A percentile compares a stretch with the other conserved stretches of the same genome.
Evolutionary conservation across 2,797 vertebrate species (phyloP).

Genomic region (Macrochelys suwanniensis): DNA sequence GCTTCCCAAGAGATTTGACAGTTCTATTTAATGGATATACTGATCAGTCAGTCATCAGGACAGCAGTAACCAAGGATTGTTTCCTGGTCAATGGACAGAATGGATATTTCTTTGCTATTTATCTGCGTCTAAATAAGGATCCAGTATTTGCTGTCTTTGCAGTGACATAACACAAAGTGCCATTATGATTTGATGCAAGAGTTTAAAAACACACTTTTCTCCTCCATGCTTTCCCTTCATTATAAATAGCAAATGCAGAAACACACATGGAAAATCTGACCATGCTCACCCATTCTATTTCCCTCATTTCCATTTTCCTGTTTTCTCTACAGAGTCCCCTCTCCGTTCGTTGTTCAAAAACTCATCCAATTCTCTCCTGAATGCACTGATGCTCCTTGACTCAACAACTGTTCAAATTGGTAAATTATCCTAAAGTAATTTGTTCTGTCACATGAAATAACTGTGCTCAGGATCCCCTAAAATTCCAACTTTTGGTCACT

Average conservation of each 20-base stretch:
- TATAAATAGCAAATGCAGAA: background rate
- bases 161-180: background rate
- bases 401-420: background rate
- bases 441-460: slow-evolving; percentile 10
- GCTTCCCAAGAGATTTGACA: background rate
- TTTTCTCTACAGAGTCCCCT: background rate
- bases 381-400: background rate
- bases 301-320: background rate
- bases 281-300: background rate
- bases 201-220: background rate
- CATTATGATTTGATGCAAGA: background rate
- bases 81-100: background rate
- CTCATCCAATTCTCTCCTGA: slow-evolving; percentile 10
- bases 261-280: background rate
- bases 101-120: background rate
- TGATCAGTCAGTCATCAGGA: background rate
- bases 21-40: background rate
- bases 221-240: background rate
- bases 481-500: background rate
- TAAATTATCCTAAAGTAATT: slow-evolving; percentile 11
- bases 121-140: background rate
- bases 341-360: background rate
- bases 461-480: background rate
- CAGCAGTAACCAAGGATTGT: background rate
- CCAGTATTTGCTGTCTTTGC: background rate